These are phyloP conservation scores for Gryllus bimaculatus DNA, from an alignment of 1,140 invertebrate genomes.

Conservation along the genomic window DNA sequence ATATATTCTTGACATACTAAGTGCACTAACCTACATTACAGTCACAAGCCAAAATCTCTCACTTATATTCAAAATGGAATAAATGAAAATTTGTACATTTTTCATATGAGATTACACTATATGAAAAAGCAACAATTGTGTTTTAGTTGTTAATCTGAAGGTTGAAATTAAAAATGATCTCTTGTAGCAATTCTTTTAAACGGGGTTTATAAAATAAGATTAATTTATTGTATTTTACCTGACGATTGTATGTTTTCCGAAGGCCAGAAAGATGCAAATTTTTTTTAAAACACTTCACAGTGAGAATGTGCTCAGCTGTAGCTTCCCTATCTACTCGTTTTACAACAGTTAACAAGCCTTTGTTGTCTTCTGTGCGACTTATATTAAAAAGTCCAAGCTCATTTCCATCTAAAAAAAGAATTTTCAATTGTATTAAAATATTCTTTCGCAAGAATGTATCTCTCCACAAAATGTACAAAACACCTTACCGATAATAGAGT, in stretches of 20 bases:
- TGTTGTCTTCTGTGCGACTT: conserved; percentile 51
- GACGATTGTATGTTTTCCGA: conserved; percentile 48
- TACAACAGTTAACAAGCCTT: conserved; percentile 48
- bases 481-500: conserved; percentile 52
- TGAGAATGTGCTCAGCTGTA: conserved; percentile 47
- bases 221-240: conserved; percentile 29
- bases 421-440: not conserved
- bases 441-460: not conserved
- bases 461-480: not conserved
- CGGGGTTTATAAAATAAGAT: not conserved
- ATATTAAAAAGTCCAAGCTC: conserved; percentile 55
- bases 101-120: not conserved
- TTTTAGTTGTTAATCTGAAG: not conserved
- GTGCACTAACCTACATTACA: too few relatives aligned
- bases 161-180: not conserved
- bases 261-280: conserved; percentile 34
- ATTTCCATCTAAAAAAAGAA: conserved; percentile 49
- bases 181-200: not conserved
- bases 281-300: conserved; percentile 60
- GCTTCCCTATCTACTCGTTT: conserved; percentile 57
- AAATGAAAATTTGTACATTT: too few relatives aligned
- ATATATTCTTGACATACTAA: too few relatives aligned
- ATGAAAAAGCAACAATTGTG: conserved; percentile 15
- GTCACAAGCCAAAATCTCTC: too few relatives aligned
- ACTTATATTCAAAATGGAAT: too few relatives aligned